Conservation (phyloP, 2,888 invertebrate species). For the Diarsia rubi region DNA sequence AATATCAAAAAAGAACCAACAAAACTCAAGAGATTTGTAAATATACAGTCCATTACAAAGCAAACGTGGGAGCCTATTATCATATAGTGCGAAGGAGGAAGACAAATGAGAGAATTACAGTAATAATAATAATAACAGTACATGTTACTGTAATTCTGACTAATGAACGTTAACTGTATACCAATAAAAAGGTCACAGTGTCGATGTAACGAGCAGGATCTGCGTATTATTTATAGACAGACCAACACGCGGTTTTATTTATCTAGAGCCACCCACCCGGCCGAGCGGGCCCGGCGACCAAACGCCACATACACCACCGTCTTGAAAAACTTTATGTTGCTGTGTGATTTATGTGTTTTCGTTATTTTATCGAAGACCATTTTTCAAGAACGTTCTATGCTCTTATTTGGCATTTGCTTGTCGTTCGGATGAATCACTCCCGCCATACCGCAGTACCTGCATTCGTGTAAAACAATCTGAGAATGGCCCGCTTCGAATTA, state of each 20-base stretch:
- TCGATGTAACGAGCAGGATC: slow-evolving; percentile 78
- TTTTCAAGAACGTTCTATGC: slow-evolving; percentile 29
- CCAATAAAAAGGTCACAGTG: slow-evolving; percentile 82
- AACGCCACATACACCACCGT: slow-evolving; percentile 59
- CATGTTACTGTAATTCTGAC: slow-evolving; percentile 56
- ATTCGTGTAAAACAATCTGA: slow-evolving; percentile 13
- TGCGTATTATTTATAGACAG: slow-evolving; percentile 83
- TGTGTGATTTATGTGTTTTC: slow-evolving; percentile 69
- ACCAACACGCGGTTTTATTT: slow-evolving; percentile 85
- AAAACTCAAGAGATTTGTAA: slow-evolving; percentile 47
- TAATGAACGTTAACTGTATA: slow-evolving; percentile 72
- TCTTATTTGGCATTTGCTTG: slow-evolving; percentile 33
- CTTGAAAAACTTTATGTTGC: slow-evolving; percentile 71
- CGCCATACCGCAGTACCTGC: neutral
- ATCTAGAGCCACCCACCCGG: slow-evolving; percentile 78
- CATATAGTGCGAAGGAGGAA: slow-evolving; percentile 53
- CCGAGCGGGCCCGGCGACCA: slow-evolving; percentile 58
- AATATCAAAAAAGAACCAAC: slow-evolving; percentile 55
- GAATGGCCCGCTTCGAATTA: slow-evolving; percentile 23
- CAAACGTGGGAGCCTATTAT: slow-evolving; percentile 56
- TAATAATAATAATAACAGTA: slow-evolving; percentile 59
- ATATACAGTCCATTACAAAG: slow-evolving; percentile 43
- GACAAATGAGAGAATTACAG: slow-evolving; percentile 55
- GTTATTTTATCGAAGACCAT: slow-evolving; percentile 45
- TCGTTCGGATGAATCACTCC: slow-evolving; percentile 48